Evolutionary conservation across 2,113 vertebrate species (phyloP).

Genomic region (Psettodes erumei): DNA sequence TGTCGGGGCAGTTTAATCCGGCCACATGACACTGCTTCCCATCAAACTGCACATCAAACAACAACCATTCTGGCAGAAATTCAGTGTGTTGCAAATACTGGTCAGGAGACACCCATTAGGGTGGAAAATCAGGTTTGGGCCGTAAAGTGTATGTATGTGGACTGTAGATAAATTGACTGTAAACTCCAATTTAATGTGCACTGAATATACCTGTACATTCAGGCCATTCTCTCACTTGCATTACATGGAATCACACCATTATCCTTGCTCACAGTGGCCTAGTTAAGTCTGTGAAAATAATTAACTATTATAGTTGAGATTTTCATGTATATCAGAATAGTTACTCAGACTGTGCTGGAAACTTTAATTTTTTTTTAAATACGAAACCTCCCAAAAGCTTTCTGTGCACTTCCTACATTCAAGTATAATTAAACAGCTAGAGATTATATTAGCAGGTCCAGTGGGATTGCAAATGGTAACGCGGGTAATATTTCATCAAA

Average conservation of each 20-base stretch:
- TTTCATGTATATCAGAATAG: too few species aligned
- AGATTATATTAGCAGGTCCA: conserved; percentile 26
- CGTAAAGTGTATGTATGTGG: too few species aligned
- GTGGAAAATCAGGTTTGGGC: too few species aligned
- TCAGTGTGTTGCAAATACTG: too few species aligned
- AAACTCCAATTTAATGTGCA: not conserved
- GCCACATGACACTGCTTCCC: too few species aligned
- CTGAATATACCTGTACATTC: not conserved
- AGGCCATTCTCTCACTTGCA: not conserved
- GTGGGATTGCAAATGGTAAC: conserved; percentile 43
- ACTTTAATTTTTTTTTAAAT: not conserved
- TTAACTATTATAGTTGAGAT: too few species aligned
- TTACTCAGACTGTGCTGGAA: not conserved
- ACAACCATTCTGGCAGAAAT: too few species aligned
- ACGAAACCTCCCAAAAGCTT: conserved; percentile 6
- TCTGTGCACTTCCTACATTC: conserved; percentile 41
- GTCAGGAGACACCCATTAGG: too few species aligned
- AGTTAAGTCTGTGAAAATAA: not conserved
- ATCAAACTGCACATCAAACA: not conserved
- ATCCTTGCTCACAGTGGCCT: not conserved
- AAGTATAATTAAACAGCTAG: conserved; percentile 48
- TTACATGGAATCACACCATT: not conserved
- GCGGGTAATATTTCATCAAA: conserved; percentile 61
- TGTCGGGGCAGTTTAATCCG: too few species aligned
- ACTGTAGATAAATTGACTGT: too few species aligned